Evolutionary conservation across 1,140 invertebrate genomes (phyloP).

Genomic region (Gryon sp.): DNA sequence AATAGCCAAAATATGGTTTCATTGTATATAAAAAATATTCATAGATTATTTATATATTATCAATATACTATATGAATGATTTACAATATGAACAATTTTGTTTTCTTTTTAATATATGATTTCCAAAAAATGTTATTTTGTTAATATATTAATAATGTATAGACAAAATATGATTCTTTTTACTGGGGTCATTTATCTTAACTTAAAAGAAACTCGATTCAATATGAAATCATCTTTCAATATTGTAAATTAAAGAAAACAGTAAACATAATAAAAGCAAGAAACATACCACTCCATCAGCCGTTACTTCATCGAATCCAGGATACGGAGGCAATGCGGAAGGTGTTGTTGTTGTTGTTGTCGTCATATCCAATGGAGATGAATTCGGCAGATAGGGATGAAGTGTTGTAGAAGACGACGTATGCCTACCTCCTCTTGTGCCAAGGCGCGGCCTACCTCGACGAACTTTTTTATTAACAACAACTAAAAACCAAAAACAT

Average conservation of each 20-base stretch:
- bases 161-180: no score
- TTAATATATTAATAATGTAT: no score
- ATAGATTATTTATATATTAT: no score
- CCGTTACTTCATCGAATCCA: constrained; percentile 75
- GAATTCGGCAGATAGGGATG: constrained; percentile 74
- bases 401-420: constrained; percentile 66
- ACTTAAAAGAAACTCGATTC: no score
- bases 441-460: constrained; percentile 78
- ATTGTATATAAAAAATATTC: no score
- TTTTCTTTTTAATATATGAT: no score
- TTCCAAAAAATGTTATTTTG: no score
- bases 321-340: constrained; percentile 74
- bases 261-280: background rate
- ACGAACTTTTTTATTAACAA: constrained; percentile 72
- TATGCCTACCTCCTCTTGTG: constrained; percentile 73
- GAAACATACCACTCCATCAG: constrained; percentile 76
- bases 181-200: no score
- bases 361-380: constrained; percentile 77
- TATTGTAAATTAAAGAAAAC: background rate
- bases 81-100: no score
- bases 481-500: constrained; percentile 21
- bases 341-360: constrained; percentile 78
- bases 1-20: no score
- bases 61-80: no score
- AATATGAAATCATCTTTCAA: no score